phyloP scores from a whole-genome alignment of 2,797 vertebrate genomes.

The Lacerta bilineata region DNA sequence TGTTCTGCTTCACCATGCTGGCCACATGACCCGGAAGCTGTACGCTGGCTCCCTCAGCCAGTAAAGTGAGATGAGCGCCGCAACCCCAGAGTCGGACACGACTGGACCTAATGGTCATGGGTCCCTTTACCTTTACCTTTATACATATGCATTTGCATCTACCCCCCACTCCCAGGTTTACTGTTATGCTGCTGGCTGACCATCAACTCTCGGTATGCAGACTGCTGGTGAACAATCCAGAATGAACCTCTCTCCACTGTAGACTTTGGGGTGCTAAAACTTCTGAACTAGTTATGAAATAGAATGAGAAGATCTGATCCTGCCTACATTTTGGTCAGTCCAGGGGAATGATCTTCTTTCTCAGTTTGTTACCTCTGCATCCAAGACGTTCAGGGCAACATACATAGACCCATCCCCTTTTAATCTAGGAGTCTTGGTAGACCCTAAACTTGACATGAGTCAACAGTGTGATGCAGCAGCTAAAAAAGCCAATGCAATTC shows the following conservation, averaged over 20 bases:
- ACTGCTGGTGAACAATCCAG: neutral
- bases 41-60: too few relatives aligned
- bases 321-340: neutral
- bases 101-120: too few relatives aligned
- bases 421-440: too few relatives aligned
- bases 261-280: neutral
- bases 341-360: neutral
- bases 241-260: neutral
- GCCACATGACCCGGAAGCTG: too few relatives aligned
- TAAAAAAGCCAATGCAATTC: too few relatives aligned
- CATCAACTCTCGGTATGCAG: neutral
- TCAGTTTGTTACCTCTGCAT: neutral
- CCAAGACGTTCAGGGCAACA: neutral
- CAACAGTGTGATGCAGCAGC: too few relatives aligned
- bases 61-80: too few relatives aligned
- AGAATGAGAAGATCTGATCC: neutral
- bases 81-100: too few relatives aligned
- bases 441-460: too few relatives aligned
- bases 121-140: too few relatives aligned
- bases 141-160: neutral
- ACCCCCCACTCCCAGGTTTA: neutral
- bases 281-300: neutral
- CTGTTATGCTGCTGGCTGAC: neutral
- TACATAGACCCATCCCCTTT: neutral
- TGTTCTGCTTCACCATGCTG: too few relatives aligned